Percentiles rank a stretch among this genome's conserved stretches.
Evolutionary conservation across 2,888 invertebrate genomes (phyloP).

Genomic region (Netelia virgata): DNA sequence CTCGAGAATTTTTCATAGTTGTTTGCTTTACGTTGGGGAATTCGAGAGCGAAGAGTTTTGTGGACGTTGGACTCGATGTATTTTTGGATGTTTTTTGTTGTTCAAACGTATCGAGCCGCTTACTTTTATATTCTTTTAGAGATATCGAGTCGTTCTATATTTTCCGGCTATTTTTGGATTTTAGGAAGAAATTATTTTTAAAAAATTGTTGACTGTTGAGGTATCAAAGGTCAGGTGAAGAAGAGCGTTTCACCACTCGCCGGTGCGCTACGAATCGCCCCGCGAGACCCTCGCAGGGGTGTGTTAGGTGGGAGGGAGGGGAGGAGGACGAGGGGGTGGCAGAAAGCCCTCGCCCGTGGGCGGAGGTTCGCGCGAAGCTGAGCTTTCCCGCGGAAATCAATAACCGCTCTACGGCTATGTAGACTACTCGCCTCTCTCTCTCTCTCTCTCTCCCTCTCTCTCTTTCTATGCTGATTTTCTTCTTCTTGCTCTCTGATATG

Average conservation of each 20-base stretch:
- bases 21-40: too few relatives aligned
- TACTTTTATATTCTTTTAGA: too few relatives aligned
- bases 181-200: neutral
- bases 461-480: neutral
- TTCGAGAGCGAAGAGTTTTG: too few relatives aligned
- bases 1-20: neutral
- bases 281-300: neutral
- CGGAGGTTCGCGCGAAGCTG: conserved; percentile 76
- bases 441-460: conserved; percentile 18
- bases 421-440: conserved; percentile 57
- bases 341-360: conserved; percentile 69
- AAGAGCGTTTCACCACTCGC: conserved; percentile 52
- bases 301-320: conserved; percentile 49
- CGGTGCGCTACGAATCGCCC: conserved; percentile 28
- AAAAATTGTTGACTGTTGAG: neutral
- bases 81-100: too few relatives aligned
- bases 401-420: conserved; percentile 77
- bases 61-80: too few relatives aligned
- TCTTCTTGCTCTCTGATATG: neutral
- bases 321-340: conserved; percentile 51
- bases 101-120: too few relatives aligned
- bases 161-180: too few relatives aligned
- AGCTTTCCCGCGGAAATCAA: conserved; percentile 81
- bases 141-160: too few relatives aligned
- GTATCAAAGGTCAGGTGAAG: conserved; percentile 17